Percentiles rank a stretch among this genome's conserved stretches.
Conservation (phyloP, 2,888 invertebrate genomes). For the Drosophila macrospina region DNA sequence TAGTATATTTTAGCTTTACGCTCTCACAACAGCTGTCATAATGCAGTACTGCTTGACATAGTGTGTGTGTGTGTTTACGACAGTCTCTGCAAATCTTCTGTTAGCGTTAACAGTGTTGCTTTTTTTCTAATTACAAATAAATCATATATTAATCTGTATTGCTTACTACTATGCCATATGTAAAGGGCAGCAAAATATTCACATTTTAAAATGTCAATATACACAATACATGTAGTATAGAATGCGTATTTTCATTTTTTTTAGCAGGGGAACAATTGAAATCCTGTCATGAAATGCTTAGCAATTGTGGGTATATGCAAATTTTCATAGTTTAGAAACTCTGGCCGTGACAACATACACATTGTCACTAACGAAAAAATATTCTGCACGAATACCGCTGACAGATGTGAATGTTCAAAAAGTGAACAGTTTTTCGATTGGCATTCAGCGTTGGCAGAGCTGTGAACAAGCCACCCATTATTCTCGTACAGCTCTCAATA, state of each 20-base stretch:
- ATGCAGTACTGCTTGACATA: too few species aligned
- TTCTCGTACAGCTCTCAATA: background rate
- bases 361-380: background rate
- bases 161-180: background rate
- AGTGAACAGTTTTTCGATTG: constrained; percentile 8
- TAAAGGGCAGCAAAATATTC: background rate
- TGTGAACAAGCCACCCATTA: background rate
- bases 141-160: background rate
- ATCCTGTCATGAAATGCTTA: background rate
- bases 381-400: constrained; percentile 37
- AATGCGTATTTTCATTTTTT: constrained; percentile 4
- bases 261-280: constrained; percentile 2
- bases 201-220: background rate
- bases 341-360: background rate
- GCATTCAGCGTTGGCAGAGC: background rate
- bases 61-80: too few species aligned
- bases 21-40: too few species aligned
- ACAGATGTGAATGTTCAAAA: constrained; percentile 33
- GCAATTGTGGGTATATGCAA: background rate
- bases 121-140: background rate
- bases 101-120: too few species aligned
- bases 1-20: too few species aligned
- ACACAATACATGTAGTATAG: background rate
- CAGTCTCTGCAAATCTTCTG: too few species aligned
- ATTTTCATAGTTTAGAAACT: constrained; percentile 1